Evolutionary conservation across 2,888 invertebrate genomes (phyloP).

Genomic region (Pardosa pseudoannulata): DNA sequence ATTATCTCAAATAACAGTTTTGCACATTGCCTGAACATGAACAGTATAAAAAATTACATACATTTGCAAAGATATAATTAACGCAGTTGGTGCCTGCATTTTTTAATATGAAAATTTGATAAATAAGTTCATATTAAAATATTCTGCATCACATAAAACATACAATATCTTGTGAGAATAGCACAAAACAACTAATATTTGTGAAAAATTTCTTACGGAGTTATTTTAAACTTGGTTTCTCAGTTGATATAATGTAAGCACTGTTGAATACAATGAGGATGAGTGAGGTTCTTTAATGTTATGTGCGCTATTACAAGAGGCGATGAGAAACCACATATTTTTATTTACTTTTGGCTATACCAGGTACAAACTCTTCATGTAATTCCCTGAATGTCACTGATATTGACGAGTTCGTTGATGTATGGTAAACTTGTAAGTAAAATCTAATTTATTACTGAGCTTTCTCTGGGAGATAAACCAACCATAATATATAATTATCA

Average conservation of each 20-base stretch:
- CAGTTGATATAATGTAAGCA: background rate
- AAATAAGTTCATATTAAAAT: constrained; percentile 13
- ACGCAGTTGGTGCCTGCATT: background rate
- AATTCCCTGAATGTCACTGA: constrained; percentile 61
- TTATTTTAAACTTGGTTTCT: constrained; percentile 4
- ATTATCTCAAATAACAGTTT: background rate
- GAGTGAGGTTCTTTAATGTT: constrained; percentile 50
- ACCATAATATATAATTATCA: constrained; percentile 24
- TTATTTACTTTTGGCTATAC: constrained; percentile 44
- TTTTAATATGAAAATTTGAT: background rate
- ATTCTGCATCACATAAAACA: constrained; percentile 22
- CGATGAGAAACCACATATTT: constrained; percentile 13
- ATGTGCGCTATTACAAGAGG: constrained; percentile 65
- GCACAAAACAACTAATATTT: background rate
- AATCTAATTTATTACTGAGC: background rate
- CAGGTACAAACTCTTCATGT: constrained; percentile 48
- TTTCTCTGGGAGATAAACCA: constrained; percentile 15
- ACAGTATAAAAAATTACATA: background rate
- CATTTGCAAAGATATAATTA: background rate
- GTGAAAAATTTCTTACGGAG: background rate
- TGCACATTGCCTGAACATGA: background rate
- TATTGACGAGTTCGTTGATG: constrained; percentile 56
- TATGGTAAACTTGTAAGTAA: background rate
- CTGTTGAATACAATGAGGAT: constrained; percentile 16
- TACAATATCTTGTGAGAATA: constrained; percentile 4